phyloP scores from a whole-genome alignment of 2,888 invertebrate genomes.

The Lasioglossum vierecki region DNA sequence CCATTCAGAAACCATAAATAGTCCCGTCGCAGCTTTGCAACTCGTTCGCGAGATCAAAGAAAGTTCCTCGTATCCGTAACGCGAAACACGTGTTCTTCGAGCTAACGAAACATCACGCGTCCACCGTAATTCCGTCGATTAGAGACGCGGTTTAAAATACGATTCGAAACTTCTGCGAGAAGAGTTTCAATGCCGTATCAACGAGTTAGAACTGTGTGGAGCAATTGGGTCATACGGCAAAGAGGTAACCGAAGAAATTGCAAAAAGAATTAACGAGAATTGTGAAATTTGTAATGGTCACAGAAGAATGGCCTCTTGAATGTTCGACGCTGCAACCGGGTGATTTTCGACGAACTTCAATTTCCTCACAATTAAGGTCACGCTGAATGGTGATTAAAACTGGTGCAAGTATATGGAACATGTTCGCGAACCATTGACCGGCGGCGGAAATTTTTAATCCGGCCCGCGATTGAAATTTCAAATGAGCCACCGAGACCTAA shows the following conservation, averaged over 20 bases:
- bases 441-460: slow-evolving; percentile 7
- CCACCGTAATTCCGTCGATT: slow-evolving; percentile 28
- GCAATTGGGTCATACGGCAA: background rate
- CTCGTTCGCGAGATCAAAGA: slow-evolving; percentile 56
- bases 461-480: background rate
- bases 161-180: background rate
- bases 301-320: slow-evolving; percentile 1
- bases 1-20: slow-evolving; percentile 56
- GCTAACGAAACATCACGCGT: slow-evolving; percentile 36
- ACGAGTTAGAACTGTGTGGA: background rate
- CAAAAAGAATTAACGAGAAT: background rate
- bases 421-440: background rate
- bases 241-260: background rate
- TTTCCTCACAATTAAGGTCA: slow-evolving; percentile 1
- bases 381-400: background rate
- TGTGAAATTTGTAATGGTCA: background rate
- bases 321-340: background rate
- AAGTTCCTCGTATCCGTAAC: slow-evolving; percentile 21
- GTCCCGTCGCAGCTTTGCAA: slow-evolving; percentile 35
- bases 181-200: slow-evolving; percentile 9
- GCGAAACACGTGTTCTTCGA: slow-evolving; percentile 49
- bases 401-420: background rate
- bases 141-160: slow-evolving; percentile 31
- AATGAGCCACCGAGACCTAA: background rate
- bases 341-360: slow-evolving; percentile 14